Evolutionary conservation across 2,888 invertebrate genomes (phyloP).

Genomic region (Leptopterna dolabrata): DNA sequence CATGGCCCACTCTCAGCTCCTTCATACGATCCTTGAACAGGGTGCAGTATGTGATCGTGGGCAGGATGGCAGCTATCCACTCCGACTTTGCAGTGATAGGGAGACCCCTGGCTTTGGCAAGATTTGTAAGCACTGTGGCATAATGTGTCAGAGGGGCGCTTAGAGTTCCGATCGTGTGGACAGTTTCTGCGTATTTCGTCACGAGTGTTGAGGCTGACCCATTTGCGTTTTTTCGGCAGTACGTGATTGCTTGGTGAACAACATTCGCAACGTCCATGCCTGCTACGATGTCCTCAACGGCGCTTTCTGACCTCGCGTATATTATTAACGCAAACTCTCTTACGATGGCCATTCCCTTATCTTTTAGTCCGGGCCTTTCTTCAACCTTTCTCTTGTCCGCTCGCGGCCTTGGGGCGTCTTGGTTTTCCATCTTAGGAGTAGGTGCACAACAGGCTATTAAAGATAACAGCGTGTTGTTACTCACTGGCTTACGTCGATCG

Average conservation of each 20-base stretch:
- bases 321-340: neutral
- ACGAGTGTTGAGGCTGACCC: neutral
- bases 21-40: neutral
- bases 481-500: too few species aligned
- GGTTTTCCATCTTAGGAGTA: too few species aligned
- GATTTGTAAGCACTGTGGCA: neutral
- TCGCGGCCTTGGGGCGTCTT: too few species aligned
- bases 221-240: neutral
- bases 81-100: neutral
- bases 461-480: too few species aligned
- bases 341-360: neutral
- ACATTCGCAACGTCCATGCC: neutral
- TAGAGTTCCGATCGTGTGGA: neutral
- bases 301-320: neutral
- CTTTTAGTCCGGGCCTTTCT: neutral
- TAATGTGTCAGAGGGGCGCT: neutral
- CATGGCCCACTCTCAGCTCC: neutral
- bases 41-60: neutral
- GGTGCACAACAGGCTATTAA: too few species aligned
- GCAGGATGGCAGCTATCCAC: neutral
- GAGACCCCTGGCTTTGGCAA: neutral
- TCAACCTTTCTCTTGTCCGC: neutral
- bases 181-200: neutral
- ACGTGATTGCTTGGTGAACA: neutral
- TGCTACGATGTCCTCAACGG: neutral